Base-by-base conservation (phyloP, 2,113 vertebrate species). In the Anthoscopus minutus region DNA sequence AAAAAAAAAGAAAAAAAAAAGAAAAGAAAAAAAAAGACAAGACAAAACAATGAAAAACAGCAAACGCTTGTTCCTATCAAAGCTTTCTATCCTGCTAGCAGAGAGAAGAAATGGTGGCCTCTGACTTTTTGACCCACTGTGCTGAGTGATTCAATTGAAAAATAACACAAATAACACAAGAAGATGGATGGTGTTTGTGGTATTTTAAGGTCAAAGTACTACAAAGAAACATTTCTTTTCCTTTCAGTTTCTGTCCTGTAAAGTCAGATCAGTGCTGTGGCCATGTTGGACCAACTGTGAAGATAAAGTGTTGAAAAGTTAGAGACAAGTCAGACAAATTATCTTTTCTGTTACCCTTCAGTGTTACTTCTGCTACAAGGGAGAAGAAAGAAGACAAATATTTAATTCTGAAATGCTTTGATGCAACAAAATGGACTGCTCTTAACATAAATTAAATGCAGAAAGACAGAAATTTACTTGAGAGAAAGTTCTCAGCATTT, bases 61-160 rank as follows among this genome's bases (percentile, higher is more conserved):
- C 61, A 61, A 83, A 78, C 51, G 86, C 82, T 90, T 95, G 92
- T 69, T 81, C 79, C 53, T 65, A 87, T 91, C 77, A 93, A 93
- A 97, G 86, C 81, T 53, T 93, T 83, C 86, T 47, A 22, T 51
- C 60, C 78, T 72, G 44, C 77, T 72, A 91, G 74, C 58, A 85
- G 56, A 66, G 66, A 95, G 66, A 91, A 94, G 88, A 95, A 94
- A 96, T 30, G 58, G 73, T 85, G 86, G 78, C 81, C 93, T 95
- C 83, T 96, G 94, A 94, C 96, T 92, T 93, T 88, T 94, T 97
- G 94, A 96, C 93, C 96, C 1, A 2, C 60, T 93, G 54, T 58
- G 84, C 92, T 89, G 92, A 95, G 92, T 93, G 91, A 95, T 96
- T 95, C 92, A 95, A 92, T 92, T 96, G 94, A 94, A 93, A 96